Evolutionary conservation across 2,113 vertebrate species (phyloP).

Genomic region (Emydura subglobosa): DNA sequence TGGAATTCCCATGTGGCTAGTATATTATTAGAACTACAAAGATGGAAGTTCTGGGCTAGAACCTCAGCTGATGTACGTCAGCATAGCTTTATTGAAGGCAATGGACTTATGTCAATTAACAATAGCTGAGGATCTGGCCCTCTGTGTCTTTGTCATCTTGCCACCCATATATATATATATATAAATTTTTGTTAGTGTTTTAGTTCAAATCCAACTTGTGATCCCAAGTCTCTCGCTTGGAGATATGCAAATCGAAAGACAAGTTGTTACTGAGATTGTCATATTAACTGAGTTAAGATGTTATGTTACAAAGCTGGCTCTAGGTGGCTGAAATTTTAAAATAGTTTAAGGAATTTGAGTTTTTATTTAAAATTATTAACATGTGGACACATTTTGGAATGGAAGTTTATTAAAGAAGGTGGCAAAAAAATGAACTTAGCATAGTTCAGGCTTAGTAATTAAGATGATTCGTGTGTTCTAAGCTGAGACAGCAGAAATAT

Average conservation of each 20-base stretch:
- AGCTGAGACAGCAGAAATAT: background rate
- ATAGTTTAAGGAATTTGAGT: background rate
- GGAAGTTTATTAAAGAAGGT: background rate
- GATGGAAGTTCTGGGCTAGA: background rate
- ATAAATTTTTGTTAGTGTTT: background rate
- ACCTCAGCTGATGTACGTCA: background rate
- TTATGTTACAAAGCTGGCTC: background rate
- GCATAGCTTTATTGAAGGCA: background rate
- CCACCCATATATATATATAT: background rate
- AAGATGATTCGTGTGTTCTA: fast-evolving
- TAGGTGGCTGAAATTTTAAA: background rate
- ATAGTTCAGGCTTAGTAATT: background rate
- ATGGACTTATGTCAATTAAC: background rate
- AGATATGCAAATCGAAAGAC: background rate
- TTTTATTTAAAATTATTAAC: background rate
- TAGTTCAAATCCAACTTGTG: background rate
- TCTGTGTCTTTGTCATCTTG: background rate
- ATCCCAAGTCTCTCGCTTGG: background rate
- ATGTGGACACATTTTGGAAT: background rate
- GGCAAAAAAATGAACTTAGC: background rate
- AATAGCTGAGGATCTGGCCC: background rate
- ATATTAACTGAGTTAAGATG: background rate
- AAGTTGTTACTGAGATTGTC: background rate
- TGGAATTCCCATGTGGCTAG: background rate
- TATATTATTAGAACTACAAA: background rate